These are phyloP conservation scores for Eptatretus burgeri DNA, from an alignment of 2,113 vertebrate species.

Conservation along the genomic window DNA sequence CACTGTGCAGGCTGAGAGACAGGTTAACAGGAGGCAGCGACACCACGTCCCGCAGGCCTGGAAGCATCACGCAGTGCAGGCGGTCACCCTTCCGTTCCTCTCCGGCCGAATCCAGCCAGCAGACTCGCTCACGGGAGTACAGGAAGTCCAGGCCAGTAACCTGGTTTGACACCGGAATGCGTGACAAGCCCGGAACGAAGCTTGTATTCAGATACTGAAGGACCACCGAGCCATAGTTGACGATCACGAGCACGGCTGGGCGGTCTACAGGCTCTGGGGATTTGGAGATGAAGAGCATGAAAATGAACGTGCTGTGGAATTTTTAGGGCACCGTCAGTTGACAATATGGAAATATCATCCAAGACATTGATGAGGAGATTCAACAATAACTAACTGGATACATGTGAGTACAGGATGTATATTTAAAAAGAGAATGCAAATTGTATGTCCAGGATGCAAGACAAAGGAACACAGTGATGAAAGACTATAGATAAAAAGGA, in stretches of 20 bases:
- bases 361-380: no score
- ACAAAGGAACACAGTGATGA: no score
- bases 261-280: constrained; percentile 47
- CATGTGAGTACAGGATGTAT: no score
- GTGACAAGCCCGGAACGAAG: constrained; percentile 30
- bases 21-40: constrained; percentile 57
- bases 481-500: no score
- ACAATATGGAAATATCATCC: no score
- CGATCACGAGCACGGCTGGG: constrained; percentile 49
- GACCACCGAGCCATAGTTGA: constrained; percentile 77
- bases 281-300: no score
- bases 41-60: constrained; percentile 44
- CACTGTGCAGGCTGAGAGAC: constrained; percentile 73
- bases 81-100: constrained; percentile 42
- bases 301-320: no score
- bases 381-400: no score
- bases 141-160: constrained; percentile 89
- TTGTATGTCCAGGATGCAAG: no score
- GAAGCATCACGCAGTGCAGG: constrained; percentile 66
- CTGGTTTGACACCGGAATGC: constrained; percentile 35
- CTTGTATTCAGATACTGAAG: constrained; percentile 48
- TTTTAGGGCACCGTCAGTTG: no score
- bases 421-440: no score
- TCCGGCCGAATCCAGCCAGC: constrained; percentile 57
- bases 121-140: constrained; percentile 53